These are phyloP conservation scores for Marisa cornuarietis DNA, from an alignment of 1,140 invertebrate genomes.

Conservation along the genomic window DNA sequence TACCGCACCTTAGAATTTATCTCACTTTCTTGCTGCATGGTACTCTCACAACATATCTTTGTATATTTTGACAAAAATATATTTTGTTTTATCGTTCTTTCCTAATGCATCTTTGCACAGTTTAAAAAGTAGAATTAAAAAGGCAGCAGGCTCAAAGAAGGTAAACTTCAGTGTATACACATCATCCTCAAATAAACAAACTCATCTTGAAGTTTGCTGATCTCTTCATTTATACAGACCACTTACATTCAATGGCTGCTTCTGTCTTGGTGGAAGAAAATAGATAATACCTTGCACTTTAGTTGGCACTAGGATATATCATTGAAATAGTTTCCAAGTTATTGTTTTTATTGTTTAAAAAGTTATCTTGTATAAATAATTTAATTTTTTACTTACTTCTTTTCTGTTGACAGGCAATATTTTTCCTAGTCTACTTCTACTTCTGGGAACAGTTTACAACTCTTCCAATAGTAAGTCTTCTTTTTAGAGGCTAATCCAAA, in stretches of 20 bases:
- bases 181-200: not conserved
- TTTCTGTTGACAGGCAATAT: slow-evolving; percentile 52
- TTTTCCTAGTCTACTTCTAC: slow-evolving; percentile 47
- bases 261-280: too few relatives aligned
- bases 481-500: not conserved
- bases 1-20: too few relatives aligned
- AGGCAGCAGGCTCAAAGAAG: too few relatives aligned
- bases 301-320: not conserved
- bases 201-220: not conserved
- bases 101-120: too few relatives aligned
- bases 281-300: too few relatives aligned
- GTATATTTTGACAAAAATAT: too few relatives aligned
- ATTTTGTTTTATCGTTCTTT: too few relatives aligned
- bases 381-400: slow-evolving; percentile 16
- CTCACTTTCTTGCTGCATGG: too few relatives aligned
- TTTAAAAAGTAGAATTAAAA: too few relatives aligned
- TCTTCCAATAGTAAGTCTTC: slow-evolving; percentile 55
- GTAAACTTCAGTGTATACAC: not conserved
- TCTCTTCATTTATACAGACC: not conserved
- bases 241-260: not conserved
- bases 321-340: not conserved
- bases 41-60: too few relatives aligned
- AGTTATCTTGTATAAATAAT: not conserved
- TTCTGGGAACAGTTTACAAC: slow-evolving; percentile 60
- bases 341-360: not conserved